Conservation (phyloP, 1,140 invertebrate genomes). For the Papilio polytes region DNA sequence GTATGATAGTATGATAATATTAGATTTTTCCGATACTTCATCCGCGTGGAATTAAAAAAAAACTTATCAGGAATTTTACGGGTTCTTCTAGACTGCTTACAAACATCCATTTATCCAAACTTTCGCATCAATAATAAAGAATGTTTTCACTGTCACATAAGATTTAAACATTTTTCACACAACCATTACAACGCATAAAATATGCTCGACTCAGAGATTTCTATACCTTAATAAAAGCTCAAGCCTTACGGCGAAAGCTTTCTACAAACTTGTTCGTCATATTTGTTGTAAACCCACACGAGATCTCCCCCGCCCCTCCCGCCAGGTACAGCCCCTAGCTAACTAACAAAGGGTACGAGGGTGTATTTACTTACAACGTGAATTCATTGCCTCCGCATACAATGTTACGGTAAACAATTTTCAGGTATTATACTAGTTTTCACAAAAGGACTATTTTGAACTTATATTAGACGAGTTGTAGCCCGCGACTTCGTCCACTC, state of each 20-base stretch:
- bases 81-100: too few relatives aligned
- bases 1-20: too few relatives aligned
- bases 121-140: neutral
- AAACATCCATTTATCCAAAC: too few relatives aligned
- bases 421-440: neutral
- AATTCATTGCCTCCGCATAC: conserved; percentile 16
- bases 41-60: too few relatives aligned
- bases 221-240: conserved; percentile 6
- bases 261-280: conserved; percentile 9
- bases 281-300: neutral
- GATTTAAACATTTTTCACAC: neutral
- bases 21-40: too few relatives aligned
- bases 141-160: neutral
- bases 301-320: neutral
- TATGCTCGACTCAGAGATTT: conserved; percentile 4
- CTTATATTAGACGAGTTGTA: neutral
- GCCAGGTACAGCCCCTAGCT: neutral
- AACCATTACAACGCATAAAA: neutral
- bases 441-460: neutral
- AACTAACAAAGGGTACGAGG: conserved; percentile 17
- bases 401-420: neutral
- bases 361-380: conserved; percentile 10
- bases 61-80: too few relatives aligned
- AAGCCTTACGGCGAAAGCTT: neutral
- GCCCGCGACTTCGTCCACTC: too few relatives aligned